Conservation (phyloP, 2,797 vertebrate genomes). For the Tamandua tetradactyla region DNA sequence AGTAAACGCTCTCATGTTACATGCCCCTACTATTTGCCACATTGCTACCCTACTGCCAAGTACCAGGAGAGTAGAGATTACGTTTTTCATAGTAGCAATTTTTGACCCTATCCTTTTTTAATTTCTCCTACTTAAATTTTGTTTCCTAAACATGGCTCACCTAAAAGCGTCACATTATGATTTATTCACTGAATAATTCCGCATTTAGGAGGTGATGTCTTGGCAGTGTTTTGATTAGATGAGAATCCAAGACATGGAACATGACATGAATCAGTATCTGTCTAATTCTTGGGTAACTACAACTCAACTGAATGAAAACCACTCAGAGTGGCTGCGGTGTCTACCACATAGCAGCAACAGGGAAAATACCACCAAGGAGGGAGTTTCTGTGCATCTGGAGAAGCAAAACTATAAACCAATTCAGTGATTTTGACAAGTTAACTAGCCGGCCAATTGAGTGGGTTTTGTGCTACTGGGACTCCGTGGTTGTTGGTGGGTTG, state of each 20-base stretch:
- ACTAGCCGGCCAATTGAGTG: not conserved
- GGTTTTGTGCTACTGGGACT: not conserved
- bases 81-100: conserved; percentile 5
- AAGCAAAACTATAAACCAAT: not conserved
- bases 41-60: not conserved
- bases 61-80: not conserved
- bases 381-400: not conserved
- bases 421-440: not conserved
- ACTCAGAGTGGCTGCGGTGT: not conserved
- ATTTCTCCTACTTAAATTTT: conserved; percentile 59
- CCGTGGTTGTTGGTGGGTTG: not conserved
- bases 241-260: conserved; percentile 54
- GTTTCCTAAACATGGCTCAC: conserved; percentile 70
- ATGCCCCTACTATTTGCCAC: not conserved
- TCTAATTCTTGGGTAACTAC: conserved; percentile 62
- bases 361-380: not conserved
- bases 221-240: conserved; percentile 78
- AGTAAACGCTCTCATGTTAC: not conserved
- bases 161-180: conserved; percentile 65
- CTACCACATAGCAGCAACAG: not conserved
- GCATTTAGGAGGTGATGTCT: conserved; percentile 68
- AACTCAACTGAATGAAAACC: conserved; percentile 64
- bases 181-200: conserved; percentile 78
- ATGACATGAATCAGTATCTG: conserved; percentile 66
- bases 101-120: conserved; percentile 12